Evolutionary conservation across 2,888 invertebrate genomes (phyloP).

Genomic region (Byasa hedistus): DNA sequence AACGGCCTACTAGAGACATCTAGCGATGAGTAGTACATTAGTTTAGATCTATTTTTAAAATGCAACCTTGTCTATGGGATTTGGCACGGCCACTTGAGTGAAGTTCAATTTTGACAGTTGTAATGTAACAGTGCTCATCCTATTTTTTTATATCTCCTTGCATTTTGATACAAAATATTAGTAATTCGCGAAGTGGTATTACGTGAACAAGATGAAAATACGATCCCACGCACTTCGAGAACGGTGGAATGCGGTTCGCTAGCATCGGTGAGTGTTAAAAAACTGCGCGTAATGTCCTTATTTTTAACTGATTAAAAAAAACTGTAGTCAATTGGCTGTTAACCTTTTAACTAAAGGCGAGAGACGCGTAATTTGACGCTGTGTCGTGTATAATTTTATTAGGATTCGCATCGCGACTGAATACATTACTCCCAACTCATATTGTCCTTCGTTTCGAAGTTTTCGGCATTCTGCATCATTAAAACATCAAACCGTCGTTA

Average conservation of each 20-base stretch:
- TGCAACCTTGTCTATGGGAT: slow-evolving; percentile 71
- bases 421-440: slow-evolving; percentile 54
- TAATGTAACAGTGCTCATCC: slow-evolving; percentile 76
- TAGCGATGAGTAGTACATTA: slow-evolving; percentile 53
- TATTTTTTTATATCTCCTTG: slow-evolving; percentile 77
- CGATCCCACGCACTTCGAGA: slow-evolving; percentile 75
- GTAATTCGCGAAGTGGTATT: slow-evolving; percentile 77
- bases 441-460: slow-evolving; percentile 32
- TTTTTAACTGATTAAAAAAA: slow-evolving; percentile 79
- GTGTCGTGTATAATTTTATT: slow-evolving; percentile 78
- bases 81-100: slow-evolving; percentile 71
- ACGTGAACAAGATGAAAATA: slow-evolving; percentile 80
- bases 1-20: slow-evolving; percentile 45
- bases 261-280: slow-evolving; percentile 68
- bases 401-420: slow-evolving; percentile 67
- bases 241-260: slow-evolving; percentile 77
- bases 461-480: slow-evolving; percentile 50
- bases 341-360: slow-evolving; percentile 81
- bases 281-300: slow-evolving; percentile 61
- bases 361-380: slow-evolving; percentile 79
- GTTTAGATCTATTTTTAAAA: slow-evolving; percentile 62
- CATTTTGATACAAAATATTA: slow-evolving; percentile 80
- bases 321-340: slow-evolving; percentile 80
- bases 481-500: slow-evolving; percentile 51
- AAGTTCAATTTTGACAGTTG: slow-evolving; percentile 79